These are phyloP conservation scores for Galerucella pusilla DNA, from an alignment of 2,888 invertebrate species.

Conservation along the genomic window DNA sequence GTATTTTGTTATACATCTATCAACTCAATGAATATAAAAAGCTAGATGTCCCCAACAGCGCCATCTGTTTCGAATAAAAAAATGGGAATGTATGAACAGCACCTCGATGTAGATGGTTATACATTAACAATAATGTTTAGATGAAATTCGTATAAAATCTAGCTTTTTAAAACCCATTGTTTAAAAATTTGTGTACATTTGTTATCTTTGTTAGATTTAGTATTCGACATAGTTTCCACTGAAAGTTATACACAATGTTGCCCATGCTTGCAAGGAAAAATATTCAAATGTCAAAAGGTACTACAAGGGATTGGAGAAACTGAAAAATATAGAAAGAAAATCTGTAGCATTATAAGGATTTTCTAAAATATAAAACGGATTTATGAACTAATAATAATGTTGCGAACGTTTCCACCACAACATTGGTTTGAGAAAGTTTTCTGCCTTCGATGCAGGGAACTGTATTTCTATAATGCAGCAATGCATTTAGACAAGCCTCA, in stretches of 20 bases:
- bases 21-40: conserved; percentile 6
- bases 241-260: conserved; percentile 5
- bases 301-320: too few species aligned
- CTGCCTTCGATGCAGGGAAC: too few species aligned
- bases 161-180: conserved; percentile 18
- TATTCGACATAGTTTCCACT: conserved; percentile 10
- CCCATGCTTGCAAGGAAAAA: neutral
- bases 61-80: neutral
- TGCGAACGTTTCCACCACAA: too few species aligned
- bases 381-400: too few species aligned
- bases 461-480: too few species aligned
- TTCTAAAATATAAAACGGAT: too few species aligned
- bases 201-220: conserved; percentile 22
- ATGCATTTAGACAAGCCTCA: too few species aligned
- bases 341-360: too few species aligned
- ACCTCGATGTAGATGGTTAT: neutral
- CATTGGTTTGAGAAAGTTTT: too few species aligned
- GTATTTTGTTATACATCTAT: neutral
- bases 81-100: neutral
- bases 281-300: too few species aligned
- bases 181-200: conserved; percentile 20
- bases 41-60: conserved; percentile 7
- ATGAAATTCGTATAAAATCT: neutral
- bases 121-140: neutral
- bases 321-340: too few species aligned